phyloP scores from a whole-genome alignment of 1,140 invertebrate genomes.

The Aphelinus certus region DNA sequence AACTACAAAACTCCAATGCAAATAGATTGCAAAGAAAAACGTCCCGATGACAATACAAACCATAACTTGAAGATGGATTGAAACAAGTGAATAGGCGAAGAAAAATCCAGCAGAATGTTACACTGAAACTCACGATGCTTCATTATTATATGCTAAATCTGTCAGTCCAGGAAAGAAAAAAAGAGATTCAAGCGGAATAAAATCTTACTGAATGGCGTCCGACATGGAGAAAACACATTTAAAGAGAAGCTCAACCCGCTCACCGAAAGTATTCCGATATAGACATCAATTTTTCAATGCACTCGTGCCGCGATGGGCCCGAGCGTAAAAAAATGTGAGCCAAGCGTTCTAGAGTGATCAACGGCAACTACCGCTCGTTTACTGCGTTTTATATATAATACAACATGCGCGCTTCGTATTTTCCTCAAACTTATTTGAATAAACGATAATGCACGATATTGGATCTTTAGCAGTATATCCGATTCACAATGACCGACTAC shows the following conservation, averaged over 20 bases:
- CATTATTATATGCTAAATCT: conserved; percentile 19
- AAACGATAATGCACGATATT: not conserved
- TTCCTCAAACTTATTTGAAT: not conserved
- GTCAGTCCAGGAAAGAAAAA: conserved; percentile 7
- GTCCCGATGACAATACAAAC: conserved; percentile 61
- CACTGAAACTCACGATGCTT: not conserved
- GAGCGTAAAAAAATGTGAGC: not conserved
- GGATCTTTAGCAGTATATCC: too few relatives aligned
- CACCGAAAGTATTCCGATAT: conserved; percentile 3
- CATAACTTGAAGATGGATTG: too few relatives aligned
- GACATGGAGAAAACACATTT: not conserved
- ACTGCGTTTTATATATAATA: not conserved
- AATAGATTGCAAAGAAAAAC: conserved; percentile 57
- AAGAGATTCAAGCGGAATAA: not conserved
- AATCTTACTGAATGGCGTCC: not conserved
- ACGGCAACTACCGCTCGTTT: conserved; percentile 23
- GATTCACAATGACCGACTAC: too few relatives aligned
- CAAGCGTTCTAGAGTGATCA: conserved; percentile 22
- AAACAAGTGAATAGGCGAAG: too few relatives aligned
- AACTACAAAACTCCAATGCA: conserved; percentile 24
- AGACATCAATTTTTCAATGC: conserved; percentile 8
- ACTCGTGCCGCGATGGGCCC: conserved; percentile 15
- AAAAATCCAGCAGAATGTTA: too few relatives aligned
- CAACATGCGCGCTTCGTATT: not conserved
- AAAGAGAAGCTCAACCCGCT: conserved; percentile 5